phyloP scores from a whole-genome alignment of 2,113 vertebrate genomes.

The Gymnarchus niloticus region DNA sequence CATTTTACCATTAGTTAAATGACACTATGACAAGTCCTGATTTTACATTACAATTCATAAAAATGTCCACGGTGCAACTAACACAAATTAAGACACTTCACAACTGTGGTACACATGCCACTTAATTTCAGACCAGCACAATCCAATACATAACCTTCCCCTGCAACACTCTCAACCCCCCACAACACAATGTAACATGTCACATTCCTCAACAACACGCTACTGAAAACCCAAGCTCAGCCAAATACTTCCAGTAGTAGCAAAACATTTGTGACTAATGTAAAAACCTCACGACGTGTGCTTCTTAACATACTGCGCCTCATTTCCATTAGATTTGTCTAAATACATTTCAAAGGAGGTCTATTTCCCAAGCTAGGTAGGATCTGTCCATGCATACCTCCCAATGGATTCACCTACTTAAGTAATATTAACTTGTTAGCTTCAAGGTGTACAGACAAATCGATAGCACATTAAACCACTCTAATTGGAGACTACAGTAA shows the following conservation, averaged over 20 bases:
- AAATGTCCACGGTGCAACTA: background rate
- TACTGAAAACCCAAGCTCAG: background rate
- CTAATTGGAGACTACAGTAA: background rate
- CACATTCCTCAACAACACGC: conserved; percentile 23
- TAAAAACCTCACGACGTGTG: background rate
- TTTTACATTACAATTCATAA: background rate
- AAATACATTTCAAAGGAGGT: conserved; percentile 12
- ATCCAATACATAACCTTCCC: background rate
- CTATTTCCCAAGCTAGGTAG: background rate
- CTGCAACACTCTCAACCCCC: conserved; percentile 6
- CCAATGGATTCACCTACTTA: too few relatives aligned
- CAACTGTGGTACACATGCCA: background rate
- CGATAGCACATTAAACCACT: background rate
- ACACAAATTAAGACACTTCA: background rate
- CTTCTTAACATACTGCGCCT: background rate
- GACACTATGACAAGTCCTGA: background rate
- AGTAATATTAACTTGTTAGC: background rate
- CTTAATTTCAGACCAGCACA: background rate
- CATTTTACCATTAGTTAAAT: background rate
- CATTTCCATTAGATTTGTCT: conserved; percentile 5
- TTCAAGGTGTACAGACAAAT: background rate
- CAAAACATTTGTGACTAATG: background rate
- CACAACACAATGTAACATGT: conserved; percentile 17
- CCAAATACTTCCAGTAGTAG: background rate
- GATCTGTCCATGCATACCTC: background rate